Base-by-base conservation (phyloP, 1,140 invertebrate species). In the Brevipalpus yothersi region DNA sequence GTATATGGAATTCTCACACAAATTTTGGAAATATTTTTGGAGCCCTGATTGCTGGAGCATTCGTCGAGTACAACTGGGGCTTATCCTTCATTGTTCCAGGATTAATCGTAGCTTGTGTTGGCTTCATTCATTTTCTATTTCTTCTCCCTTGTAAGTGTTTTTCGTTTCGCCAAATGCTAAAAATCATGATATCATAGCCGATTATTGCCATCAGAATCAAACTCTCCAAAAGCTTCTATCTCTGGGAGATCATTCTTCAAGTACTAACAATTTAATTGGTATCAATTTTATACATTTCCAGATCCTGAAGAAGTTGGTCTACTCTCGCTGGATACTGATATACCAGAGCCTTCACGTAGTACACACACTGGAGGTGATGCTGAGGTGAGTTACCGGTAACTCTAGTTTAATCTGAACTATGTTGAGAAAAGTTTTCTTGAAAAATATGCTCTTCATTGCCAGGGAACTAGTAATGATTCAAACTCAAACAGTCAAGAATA, bases 1-100 rank as follows among this genome's bases (percentile, higher is more conserved):
- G 92, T 13, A 76, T 95, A 13, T 97, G 78, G 78, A 96, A 96
- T 72, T 91, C 90, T 1, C 91, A 96, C 66, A 94, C 91, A 0
- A 92, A 87, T 0, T 76, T 95, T 12, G 92, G 92, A 40, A 96
- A 96, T 70, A 94, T 96, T 68, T 68, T 94, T 78, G 91, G 77
- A 15, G 71, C 73, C 13, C 54, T 90, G 5, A 82, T 95, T 59
- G 86, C 90, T 10, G 85, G 83, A 0, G 68, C 77, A 45, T 94
- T 82, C 73, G 86, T 95, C 4, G 82, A 87, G 67, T 72, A 69
- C 0, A 80, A 91, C 69, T 97, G 92, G 92, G 82, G 85, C 1
- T 70, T 86, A 41, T 91, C 87, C 39, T 95, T 96, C 69, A 82
- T 93, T 1, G 79, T 93, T 55, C 92, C 92, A 8, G 86, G 85